phyloP scores from a whole-genome alignment of 2,888 invertebrate species.

The Torymus tubicola region DNA sequence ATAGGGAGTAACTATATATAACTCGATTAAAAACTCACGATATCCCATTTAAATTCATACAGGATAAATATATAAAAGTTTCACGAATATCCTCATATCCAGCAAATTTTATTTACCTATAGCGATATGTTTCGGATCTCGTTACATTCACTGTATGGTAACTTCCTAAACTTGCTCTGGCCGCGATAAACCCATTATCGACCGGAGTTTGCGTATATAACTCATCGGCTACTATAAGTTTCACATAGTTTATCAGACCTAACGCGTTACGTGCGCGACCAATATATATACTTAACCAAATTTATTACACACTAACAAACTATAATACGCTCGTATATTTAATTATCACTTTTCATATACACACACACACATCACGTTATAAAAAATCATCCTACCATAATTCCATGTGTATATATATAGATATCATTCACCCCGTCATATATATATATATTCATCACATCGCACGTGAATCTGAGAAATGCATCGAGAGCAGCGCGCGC shows the following conservation, averaged over 20 bases:
- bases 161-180: slow-evolving; percentile 16
- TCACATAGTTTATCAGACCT: background rate
- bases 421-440: background rate
- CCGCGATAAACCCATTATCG: slow-evolving; percentile 15
- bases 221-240: background rate
- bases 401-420: background rate
- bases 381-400: too few species aligned
- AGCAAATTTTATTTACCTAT: too few species aligned
- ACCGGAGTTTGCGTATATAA: slow-evolving; percentile 2
- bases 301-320: background rate
- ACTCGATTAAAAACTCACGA: too few species aligned
- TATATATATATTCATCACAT: background rate
- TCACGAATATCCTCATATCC: too few species aligned
- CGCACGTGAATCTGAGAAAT: slow-evolving; percentile 11
- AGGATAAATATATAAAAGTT: too few species aligned
- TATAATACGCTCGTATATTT: too few species aligned
- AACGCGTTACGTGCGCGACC: background rate
- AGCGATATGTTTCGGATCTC: too few species aligned
- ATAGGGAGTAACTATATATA: too few species aligned
- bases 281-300: background rate
- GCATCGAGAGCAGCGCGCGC: background rate
- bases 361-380: too few species aligned
- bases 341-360: too few species aligned
- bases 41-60: too few species aligned
- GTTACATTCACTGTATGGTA: slow-evolving; percentile 11